Evolutionary conservation across 2,113 vertebrate genomes (phyloP).

Genomic region (Podiceps cristatus): DNA sequence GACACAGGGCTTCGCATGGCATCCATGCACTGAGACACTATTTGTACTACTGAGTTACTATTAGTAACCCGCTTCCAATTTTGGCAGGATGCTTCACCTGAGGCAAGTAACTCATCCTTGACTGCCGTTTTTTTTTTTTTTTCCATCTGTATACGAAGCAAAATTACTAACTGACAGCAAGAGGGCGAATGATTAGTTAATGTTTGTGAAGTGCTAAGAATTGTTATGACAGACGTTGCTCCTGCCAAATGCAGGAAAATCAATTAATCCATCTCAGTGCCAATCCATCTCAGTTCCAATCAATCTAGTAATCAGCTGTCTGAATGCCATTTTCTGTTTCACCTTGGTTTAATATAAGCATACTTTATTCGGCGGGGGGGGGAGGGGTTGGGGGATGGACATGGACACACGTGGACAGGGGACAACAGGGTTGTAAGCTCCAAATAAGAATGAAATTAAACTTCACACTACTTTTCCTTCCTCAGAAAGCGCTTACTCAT

Average conservation of each 20-base stretch:
- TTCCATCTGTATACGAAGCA: neutral
- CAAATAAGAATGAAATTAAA: neutral
- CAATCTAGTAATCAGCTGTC: neutral
- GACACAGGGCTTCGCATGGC: neutral
- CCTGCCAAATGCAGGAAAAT: conserved; percentile 30
- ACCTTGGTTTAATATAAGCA: neutral
- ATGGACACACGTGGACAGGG: too few species aligned
- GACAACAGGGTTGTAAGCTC: neutral
- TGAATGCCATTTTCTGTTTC: neutral
- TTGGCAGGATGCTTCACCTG: neutral
- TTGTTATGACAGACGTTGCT: neutral
- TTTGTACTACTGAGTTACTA: too few species aligned
- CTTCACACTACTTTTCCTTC: neutral
- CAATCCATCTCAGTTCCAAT: neutral
- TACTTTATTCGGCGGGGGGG: neutral
- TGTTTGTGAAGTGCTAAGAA: conserved; percentile 2
- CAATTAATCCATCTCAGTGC: conserved; percentile 26
- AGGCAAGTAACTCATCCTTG: neutral
- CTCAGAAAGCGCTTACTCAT: neutral
- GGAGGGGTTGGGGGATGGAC: too few species aligned
- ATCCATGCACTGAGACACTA: rapidly evolving
- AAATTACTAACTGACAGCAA: neutral
- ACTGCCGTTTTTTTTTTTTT: neutral
- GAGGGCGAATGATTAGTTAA: neutral
- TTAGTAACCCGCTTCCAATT: neutral